phyloP scores from a whole-genome alignment of 2,797 vertebrate species.

The Fistularia tabacaria region DNA sequence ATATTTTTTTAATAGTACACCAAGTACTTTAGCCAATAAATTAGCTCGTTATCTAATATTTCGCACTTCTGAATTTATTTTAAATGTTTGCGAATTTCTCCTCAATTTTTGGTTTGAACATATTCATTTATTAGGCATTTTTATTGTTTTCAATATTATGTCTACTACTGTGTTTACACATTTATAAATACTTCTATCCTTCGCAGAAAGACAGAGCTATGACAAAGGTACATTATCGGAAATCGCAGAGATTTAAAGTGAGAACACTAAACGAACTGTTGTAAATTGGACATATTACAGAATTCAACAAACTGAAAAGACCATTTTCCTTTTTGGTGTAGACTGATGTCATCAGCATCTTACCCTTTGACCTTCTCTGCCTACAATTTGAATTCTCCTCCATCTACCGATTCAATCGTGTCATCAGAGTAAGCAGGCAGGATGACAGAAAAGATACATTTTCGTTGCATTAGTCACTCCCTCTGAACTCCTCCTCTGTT shows the following conservation, averaged over 20 bases:
- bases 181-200: not conserved
- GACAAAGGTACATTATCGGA: slow-evolving; percentile 79
- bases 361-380: slow-evolving; percentile 84
- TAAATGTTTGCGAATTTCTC: too few relatives aligned
- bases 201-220: slow-evolving; percentile 70
- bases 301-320: not conserved
- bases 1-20: too few relatives aligned
- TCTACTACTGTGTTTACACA: too few relatives aligned
- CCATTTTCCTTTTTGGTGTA: slow-evolving; percentile 43
- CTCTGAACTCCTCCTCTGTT: not conserved
- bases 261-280: slow-evolving; percentile 10
- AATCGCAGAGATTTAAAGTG: slow-evolving; percentile 79
- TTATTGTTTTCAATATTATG: too few relatives aligned
- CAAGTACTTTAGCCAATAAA: too few relatives aligned
- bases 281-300: not conserved
- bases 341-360: slow-evolving; percentile 79
- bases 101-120: too few relatives aligned
- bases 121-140: too few relatives aligned
- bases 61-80: too few relatives aligned
- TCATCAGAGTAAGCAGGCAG: slow-evolving; percentile 77
- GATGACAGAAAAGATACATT: too few relatives aligned
- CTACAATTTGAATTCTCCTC: slow-evolving; percentile 80
- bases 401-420: slow-evolving; percentile 80
- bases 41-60: too few relatives aligned
- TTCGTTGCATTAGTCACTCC: not conserved